Evolutionary conservation across 37 sponge, comb jelly and placozoan genomes (phyloP).

Genomic region (Cliona cf. orientalis): DNA sequence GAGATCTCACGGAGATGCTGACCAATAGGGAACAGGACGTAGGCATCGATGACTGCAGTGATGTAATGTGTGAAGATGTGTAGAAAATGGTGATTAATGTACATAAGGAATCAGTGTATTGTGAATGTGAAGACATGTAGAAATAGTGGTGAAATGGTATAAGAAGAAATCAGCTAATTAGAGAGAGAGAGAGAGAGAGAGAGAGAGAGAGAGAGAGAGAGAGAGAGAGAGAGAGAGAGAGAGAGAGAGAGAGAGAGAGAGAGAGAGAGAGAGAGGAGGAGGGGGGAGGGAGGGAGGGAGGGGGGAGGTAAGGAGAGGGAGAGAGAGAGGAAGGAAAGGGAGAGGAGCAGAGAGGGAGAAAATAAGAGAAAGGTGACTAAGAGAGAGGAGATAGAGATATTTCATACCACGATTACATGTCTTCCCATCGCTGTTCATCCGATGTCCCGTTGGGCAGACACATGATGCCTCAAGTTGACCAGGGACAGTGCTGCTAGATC

Average conservation of each 20-base stretch:
- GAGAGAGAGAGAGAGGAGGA: background rate
- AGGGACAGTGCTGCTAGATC: slow-evolving; percentile 8
- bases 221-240: background rate
- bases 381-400: background rate
- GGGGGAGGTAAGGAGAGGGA: background rate
- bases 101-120: background rate
- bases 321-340: background rate
- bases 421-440: slow-evolving; percentile 22
- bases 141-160: no score
- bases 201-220: background rate
- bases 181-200: slow-evolving; percentile 7
- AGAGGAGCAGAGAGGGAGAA: background rate
- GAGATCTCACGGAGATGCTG: slow-evolving; percentile 30
- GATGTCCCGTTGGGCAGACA: slow-evolving; percentile 57
- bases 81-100: background rate
- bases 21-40: slow-evolving; percentile 37
- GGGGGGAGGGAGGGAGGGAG: background rate
- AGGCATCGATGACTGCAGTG: slow-evolving; percentile 31
- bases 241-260: background rate
- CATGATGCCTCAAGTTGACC: slow-evolving; percentile 43
- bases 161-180: no score
- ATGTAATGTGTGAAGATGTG: background rate
- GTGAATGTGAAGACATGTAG: background rate
- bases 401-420: slow-evolving; percentile 27
- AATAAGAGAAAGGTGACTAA: background rate